Conservation (phyloP, 1,140 invertebrate genomes). For the Drosophila neocordata region DNA sequence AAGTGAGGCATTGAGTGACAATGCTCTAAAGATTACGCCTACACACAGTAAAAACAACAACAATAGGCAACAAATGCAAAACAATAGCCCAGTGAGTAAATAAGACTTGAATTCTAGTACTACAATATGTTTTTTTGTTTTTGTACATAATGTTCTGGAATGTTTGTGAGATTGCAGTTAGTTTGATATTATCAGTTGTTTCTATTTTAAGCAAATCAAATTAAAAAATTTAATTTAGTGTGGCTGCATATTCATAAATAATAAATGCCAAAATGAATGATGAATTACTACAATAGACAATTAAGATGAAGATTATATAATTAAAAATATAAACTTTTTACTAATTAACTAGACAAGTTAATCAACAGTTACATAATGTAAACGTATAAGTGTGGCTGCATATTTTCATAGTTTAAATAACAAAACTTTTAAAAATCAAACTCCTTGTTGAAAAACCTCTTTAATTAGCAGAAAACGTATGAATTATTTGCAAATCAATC, state of each 20-base stretch:
- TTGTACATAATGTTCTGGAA: not conserved
- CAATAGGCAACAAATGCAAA: slow-evolving; percentile 40
- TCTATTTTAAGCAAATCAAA: not conserved
- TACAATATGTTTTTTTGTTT: not conserved
- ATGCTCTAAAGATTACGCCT: slow-evolving; percentile 58
- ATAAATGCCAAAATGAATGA: not conserved
- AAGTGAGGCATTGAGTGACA: slow-evolving; percentile 72
- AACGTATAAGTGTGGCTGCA: not conserved
- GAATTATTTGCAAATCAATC: not conserved
- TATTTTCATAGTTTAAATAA: not conserved
- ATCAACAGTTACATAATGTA: too few species aligned
- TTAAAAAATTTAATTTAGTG: not conserved
- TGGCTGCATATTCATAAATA: not conserved
- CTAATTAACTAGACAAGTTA: too few species aligned
- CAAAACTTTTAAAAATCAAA: not conserved
- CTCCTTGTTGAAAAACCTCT: too few species aligned
- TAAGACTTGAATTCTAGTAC: slow-evolving; percentile 48
- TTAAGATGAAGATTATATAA: too few species aligned
- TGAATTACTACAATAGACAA: not conserved
- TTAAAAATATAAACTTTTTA: too few species aligned
- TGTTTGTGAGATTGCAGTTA: not conserved
- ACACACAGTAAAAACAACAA: slow-evolving; percentile 24
- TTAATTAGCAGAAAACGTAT: not conserved
- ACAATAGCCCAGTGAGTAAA: slow-evolving; percentile 39
- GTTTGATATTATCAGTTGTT: not conserved